Evolutionary conservation across 2,113 vertebrate genomes (phyloP), one percentile per base, ranked within the genome.

Genomic region (Apus apus): DNA sequence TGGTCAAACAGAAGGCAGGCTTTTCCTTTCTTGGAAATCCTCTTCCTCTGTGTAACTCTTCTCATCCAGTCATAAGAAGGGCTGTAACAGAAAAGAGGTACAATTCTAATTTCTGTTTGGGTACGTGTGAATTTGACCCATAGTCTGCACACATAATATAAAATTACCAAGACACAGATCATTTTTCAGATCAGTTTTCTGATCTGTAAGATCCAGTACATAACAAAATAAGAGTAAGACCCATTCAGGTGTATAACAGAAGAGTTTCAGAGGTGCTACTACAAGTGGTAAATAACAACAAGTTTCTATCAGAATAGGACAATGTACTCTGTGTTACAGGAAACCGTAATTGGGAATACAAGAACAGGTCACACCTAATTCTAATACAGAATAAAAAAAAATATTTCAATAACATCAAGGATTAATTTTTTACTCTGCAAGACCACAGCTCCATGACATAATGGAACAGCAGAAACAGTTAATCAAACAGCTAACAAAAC

Each of bases 1-100:
- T 99, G 99, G 97, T 99, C 99, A 95, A 99, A 99, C 16, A 99
- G 98, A 84, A 99, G 98, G 16, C 99, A 99, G 38, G 99, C 99
- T 95, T 99, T 99, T 71, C 99, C 99, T 96, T 99, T 99, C 97
- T 99, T 99, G 43, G 98, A 98, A 92, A 98, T 98, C 96, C 98
- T 99, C 96, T 99, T 99, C 89, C 99, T 98, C 97, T 99, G 99
- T 29, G 99, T 99, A 95, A 99, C 97, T 97, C 98, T 98, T 95
- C 99, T 98, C 99, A 99, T 99, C 99, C 99, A 99, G 97, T 99
- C 99, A 29, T 99, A 99, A 18, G 99, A 99, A 20, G 99, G 99
- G 90, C 99, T 99, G 85, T 36, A 97, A 97, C 76, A 93, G 94
- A 97, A 83, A 76, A 71, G 1, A 79, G 60, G 48, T 40, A 61